Conservation (phyloP, 2,797 vertebrate species). For the Megaceryle alcyon region DNA sequence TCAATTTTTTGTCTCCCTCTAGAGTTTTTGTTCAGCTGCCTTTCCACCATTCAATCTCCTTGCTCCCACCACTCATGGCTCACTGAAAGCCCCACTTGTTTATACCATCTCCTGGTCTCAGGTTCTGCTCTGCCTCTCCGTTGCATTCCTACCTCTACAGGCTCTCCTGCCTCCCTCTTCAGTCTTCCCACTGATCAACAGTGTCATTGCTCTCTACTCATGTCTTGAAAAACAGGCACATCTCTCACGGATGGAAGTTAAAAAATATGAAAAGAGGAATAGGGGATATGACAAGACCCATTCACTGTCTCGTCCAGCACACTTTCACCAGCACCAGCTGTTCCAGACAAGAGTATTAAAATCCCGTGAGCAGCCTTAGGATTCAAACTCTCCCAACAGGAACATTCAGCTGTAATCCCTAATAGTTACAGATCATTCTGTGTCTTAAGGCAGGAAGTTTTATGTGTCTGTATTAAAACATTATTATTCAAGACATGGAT, state of each 20-base stretch:
- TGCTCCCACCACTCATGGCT: not conserved
- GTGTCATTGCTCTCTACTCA: not conserved
- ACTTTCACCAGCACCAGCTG: slow-evolving; percentile 40
- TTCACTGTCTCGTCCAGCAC: slow-evolving; percentile 1
- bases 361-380: slow-evolving; percentile 30
- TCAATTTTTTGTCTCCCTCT: not conserved
- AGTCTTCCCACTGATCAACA: not conserved
- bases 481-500: slow-evolving; percentile 43
- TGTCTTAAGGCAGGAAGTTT: slow-evolving; percentile 56
- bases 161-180: not conserved
- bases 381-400: slow-evolving; percentile 36
- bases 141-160: not conserved
- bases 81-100: not conserved
- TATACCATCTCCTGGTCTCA: not conserved
- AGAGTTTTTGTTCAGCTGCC: not conserved
- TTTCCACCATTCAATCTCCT: not conserved
- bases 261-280: slow-evolving; percentile 13
- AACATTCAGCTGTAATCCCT: slow-evolving; percentile 41
- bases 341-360: slow-evolving; percentile 44
- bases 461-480: slow-evolving; percentile 44
- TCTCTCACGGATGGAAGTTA: slow-evolving; percentile 5
- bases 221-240: not conserved
- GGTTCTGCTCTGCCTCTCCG: not conserved
- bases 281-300: not conserved
- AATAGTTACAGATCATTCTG: slow-evolving; percentile 48